These are phyloP conservation scores for Arge pagana DNA, from an alignment of 2,888 invertebrate species.

Conservation along the genomic window DNA sequence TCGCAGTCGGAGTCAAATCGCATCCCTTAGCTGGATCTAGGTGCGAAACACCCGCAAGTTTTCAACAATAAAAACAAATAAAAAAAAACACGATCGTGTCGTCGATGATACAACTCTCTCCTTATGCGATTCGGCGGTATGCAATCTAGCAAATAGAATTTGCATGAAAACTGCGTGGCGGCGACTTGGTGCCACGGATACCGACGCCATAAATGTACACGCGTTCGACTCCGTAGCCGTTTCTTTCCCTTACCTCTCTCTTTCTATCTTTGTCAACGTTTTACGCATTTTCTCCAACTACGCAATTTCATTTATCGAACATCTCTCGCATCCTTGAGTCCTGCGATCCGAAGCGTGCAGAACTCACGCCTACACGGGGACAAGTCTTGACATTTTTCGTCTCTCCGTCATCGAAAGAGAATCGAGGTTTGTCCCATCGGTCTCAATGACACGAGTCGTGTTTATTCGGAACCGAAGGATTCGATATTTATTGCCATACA, in stretches of 20 bases:
- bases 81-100: neutral
- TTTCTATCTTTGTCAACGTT: neutral
- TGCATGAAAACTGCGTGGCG: conserved; percentile 17
- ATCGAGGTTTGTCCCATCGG: no score
- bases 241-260: conserved; percentile 9
- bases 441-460: no score
- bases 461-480: no score
- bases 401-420: no score
- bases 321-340: no score
- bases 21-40: conserved; percentile 1
- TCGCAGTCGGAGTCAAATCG: conserved; percentile 21
- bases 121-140: conserved; percentile 18
- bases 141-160: conserved; percentile 12
- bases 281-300: no score
- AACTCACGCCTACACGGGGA: no score
- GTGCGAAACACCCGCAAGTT: neutral
- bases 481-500: no score
- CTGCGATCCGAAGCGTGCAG: no score
- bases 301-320: no score
- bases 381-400: no score
- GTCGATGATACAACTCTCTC: neutral
- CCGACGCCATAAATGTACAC: conserved; percentile 18
- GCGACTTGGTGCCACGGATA: conserved; percentile 4
- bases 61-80: no score
- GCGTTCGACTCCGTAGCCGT: conserved; percentile 13